A percentile compares a stretch with the other conserved stretches of the same genome.
Evolutionary conservation across 2,113 vertebrate genomes (phyloP).

Genomic region (Gymnarchus niloticus): DNA sequence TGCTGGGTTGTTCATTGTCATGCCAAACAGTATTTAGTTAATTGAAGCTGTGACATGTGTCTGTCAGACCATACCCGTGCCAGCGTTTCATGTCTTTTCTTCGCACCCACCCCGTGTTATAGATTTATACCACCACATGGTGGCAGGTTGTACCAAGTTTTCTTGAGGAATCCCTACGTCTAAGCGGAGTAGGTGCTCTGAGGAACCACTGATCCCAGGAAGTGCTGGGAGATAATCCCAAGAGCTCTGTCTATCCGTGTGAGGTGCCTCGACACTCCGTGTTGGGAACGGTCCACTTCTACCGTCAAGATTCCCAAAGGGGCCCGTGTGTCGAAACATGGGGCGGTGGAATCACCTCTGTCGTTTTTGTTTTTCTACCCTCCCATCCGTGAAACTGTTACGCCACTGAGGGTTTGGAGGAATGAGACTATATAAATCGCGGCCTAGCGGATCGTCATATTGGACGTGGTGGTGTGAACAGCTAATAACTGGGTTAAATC

Average conservation of each 20-base stretch:
- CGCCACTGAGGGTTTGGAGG: neutral
- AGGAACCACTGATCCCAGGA: neutral
- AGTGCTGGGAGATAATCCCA: neutral
- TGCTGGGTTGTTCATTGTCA: too few species aligned
- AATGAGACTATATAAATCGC: neutral
- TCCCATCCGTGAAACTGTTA: neutral
- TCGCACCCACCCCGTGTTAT: conserved; percentile 30
- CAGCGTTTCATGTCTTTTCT: neutral
- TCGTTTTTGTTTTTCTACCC: neutral
- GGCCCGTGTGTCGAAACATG: too few species aligned
- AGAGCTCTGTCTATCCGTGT: neutral
- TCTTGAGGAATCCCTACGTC: conserved; percentile 12
- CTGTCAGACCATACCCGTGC: neutral
- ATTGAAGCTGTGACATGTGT: neutral
- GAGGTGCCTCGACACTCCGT: neutral
- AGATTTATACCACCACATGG: conserved; percentile 58
- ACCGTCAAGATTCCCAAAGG: neutral
- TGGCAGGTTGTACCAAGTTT: conserved; percentile 66
- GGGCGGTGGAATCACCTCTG: neutral
- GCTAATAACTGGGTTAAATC: too few species aligned
- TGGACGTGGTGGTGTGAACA: neutral
- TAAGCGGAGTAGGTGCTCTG: neutral
- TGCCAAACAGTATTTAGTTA: too few species aligned
- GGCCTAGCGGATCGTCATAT: neutral
- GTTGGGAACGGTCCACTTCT: neutral